phyloP scores from a whole-genome alignment of 2,888 invertebrate species.

The Ethmia dodecea region DNA sequence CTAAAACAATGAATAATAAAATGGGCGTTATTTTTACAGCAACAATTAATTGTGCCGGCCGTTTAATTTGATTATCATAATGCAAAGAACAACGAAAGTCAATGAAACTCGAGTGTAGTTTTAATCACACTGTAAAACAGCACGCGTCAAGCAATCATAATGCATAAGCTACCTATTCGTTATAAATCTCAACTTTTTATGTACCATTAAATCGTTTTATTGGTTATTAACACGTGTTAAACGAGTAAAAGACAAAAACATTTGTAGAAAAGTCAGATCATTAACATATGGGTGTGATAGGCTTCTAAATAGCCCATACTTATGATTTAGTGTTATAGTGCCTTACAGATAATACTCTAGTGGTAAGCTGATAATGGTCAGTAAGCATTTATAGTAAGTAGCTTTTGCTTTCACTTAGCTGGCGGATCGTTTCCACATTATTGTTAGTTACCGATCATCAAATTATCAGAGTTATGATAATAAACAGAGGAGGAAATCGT shows the following conservation, averaged over 20 bases:
- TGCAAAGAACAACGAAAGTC: constrained; percentile 34
- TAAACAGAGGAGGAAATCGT: too few species aligned
- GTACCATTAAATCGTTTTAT: constrained; percentile 74
- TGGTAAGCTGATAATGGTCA: too few species aligned
- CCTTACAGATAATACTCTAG: too few species aligned
- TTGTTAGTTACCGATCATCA: too few species aligned
- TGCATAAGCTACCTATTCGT: constrained; percentile 61
- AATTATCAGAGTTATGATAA: too few species aligned
- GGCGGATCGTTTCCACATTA: too few species aligned
- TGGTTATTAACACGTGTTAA: constrained; percentile 76
- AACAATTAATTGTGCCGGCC: constrained; percentile 13
- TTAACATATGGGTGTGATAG: constrained; percentile 49
- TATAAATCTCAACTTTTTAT: constrained; percentile 76
- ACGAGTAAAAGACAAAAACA: constrained; percentile 66
- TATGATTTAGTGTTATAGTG: neutral
- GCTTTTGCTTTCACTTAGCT: too few species aligned
- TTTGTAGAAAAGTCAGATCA: constrained; percentile 67
- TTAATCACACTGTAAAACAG: constrained; percentile 36
- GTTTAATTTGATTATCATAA: constrained; percentile 20
- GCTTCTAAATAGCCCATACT: constrained; percentile 3
- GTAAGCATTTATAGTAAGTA: too few species aligned
- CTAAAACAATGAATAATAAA: constrained; percentile 10
- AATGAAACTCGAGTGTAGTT: constrained; percentile 39
- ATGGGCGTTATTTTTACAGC: constrained; percentile 11
- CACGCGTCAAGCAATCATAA: constrained; percentile 59